Conservation (phyloP, 2,888 invertebrate species). For the Melieria omissa region DNA sequence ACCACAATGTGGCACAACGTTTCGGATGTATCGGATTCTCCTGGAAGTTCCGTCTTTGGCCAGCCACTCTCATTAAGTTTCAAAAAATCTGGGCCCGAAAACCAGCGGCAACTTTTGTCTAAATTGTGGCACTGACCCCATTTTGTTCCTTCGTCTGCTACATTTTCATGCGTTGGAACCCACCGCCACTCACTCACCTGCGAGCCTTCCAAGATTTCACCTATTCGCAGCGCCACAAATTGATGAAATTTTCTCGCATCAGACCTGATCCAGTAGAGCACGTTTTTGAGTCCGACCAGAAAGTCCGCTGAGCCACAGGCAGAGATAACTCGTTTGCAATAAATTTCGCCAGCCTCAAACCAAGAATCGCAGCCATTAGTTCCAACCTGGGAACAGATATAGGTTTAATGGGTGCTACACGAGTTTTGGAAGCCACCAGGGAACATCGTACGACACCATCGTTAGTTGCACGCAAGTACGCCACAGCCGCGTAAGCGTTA, state of each 20-base stretch:
- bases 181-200: slow-evolving; percentile 3
- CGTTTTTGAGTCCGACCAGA: slow-evolving; percentile 8
- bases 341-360: slow-evolving; percentile 5
- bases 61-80: neutral
- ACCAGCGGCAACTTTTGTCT: slow-evolving; percentile 20
- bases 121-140: slow-evolving; percentile 23
- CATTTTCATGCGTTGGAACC: slow-evolving; percentile 27
- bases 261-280: slow-evolving; percentile 1
- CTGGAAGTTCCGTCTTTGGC: neutral
- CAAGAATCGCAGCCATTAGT: slow-evolving; percentile 20
- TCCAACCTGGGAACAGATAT: slow-evolving; percentile 8
- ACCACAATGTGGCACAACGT: neutral
- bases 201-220: slow-evolving; percentile 35
- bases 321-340: slow-evolving; percentile 14
- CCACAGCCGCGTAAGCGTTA: slow-evolving; percentile 9
- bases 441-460: neutral
- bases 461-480: neutral
- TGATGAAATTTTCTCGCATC: slow-evolving; percentile 7
- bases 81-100: slow-evolving; percentile 29
- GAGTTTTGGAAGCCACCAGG: slow-evolving; percentile 25
- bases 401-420: slow-evolving; percentile 19
- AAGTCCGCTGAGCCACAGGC: neutral
- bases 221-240: slow-evolving; percentile 28
- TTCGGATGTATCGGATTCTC: neutral
- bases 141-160: slow-evolving; percentile 36